Evolutionary conservation across 2,888 invertebrate genomes (phyloP), one percentile per base, ranked within the genome.

Genomic region (Amphipyra tragopoginis): DNA sequence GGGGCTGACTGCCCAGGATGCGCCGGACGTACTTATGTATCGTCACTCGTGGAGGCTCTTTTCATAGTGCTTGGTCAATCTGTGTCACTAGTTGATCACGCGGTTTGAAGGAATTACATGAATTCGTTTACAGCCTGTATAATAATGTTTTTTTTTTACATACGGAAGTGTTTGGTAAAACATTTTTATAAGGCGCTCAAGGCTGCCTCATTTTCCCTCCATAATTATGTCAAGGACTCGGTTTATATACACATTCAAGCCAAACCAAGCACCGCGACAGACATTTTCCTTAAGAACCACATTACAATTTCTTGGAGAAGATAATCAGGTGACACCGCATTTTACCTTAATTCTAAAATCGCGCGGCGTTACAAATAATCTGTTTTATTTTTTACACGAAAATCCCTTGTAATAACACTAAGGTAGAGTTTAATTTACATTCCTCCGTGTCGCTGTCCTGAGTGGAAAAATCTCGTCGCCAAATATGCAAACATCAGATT

Each of bases 401-500:
- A 15, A 56, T 48, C 13, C 11, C 8, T 49, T 45, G 36, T 15
- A 45, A 42, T 10, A 49, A 38, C 34, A 51, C 21, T 14, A 3
- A 13, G n/a, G 39, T 40, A 40, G 9, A 38, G 3, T 44, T 66
- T 65, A 64, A 70, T 73, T 70, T 61, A 59, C 45, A 53, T 34
- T 51, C 48, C 26, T 55, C 44, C 48, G 34, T 39, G 44, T 42
- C 4, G 15, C 39, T 13, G 38, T 5, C 21, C 44, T 34, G 33
- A 14, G 21, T 43, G 33, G 50, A 58, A 60, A 53, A 58, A 42
- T 48, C 47, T 56, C 44, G 45, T 9, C 57, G 10, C 43, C 38
- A 40, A 69, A 68, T 71, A 73, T 71, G 62, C 62, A 65, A 71
- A 68, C 60, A 61, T 8, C 26, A 48, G 21, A 71, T 68, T 65